These are phyloP conservation scores for Drosophila setifemur DNA, from an alignment of 1,140 invertebrate genomes.

Conservation along the genomic window DNA sequence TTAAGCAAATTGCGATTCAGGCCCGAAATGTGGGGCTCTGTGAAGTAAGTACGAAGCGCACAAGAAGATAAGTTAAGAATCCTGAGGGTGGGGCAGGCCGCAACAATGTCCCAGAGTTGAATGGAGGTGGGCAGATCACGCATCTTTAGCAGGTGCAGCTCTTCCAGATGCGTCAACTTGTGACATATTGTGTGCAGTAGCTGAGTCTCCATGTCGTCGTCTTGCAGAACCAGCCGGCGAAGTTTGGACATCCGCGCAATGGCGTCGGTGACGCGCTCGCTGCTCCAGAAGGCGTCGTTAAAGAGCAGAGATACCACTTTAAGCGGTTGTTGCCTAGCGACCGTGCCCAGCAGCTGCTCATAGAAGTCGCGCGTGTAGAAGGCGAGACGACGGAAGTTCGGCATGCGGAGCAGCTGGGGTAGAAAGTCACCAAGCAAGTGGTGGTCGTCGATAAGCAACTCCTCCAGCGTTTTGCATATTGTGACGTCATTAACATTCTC, in stretches of 20 bases:
- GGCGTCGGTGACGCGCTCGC: neutral
- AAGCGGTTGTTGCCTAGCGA: constrained; percentile 13
- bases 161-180: constrained; percentile 25
- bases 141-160: constrained; percentile 54
- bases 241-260: constrained; percentile 39
- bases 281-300: constrained; percentile 56
- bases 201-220: constrained; percentile 52
- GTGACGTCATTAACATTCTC: neutral
- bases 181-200: constrained; percentile 24
- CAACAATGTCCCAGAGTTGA: constrained; percentile 39
- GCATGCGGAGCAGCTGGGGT: constrained; percentile 25
- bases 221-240: constrained; percentile 26
- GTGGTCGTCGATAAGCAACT: constrained; percentile 56
- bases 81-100: neutral
- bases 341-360: constrained; percentile 16
- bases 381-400: constrained; percentile 19
- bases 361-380: constrained; percentile 59
- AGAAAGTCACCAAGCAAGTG: constrained; percentile 44
- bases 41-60: neutral
- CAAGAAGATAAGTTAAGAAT: constrained; percentile 40
- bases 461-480: constrained; percentile 39
- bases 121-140: constrained; percentile 27
- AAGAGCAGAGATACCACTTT: constrained; percentile 45
- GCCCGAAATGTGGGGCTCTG: neutral
- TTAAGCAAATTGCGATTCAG: neutral